Conservation (phyloP, 2,797 vertebrate genomes). For the Muscicapa striata region DNA sequence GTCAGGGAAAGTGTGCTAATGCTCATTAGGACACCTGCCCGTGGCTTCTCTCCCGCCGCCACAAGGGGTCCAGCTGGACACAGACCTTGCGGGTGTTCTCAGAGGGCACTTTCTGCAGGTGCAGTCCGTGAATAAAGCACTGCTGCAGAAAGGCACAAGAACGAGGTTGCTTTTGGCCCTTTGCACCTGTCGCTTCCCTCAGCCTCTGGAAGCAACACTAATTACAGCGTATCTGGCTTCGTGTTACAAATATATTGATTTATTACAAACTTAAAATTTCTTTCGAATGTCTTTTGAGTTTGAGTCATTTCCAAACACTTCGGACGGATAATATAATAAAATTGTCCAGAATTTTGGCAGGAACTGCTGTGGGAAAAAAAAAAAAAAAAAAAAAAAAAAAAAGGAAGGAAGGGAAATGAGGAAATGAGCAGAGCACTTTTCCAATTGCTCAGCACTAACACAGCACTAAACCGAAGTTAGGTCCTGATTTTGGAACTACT, state of each 20-base stretch:
- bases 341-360: not conserved
- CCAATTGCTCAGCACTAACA: fast-evolving
- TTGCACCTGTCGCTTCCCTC: too few species aligned
- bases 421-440: fast-evolving
- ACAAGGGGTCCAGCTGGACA: not conserved
- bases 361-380: not conserved
- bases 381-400: not conserved
- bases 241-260: fast-evolving
- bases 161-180: fast-evolving
- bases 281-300: not conserved
- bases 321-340: not conserved
- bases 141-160: not conserved
- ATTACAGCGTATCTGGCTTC: not conserved
- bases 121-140: not conserved
- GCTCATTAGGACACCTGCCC: fast-evolving
- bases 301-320: not conserved
- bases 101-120: not conserved
- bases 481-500: fast-evolving
- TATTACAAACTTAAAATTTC: not conserved
- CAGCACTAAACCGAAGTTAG: fast-evolving
- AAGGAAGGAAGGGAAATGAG: not conserved
- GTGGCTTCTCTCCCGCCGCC: not conserved
- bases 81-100: fast-evolving
- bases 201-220: fast-evolving
- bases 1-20: fast-evolving